Conservation (phyloP, 1,140 invertebrate species). For the Sycobia sp. region DNA sequence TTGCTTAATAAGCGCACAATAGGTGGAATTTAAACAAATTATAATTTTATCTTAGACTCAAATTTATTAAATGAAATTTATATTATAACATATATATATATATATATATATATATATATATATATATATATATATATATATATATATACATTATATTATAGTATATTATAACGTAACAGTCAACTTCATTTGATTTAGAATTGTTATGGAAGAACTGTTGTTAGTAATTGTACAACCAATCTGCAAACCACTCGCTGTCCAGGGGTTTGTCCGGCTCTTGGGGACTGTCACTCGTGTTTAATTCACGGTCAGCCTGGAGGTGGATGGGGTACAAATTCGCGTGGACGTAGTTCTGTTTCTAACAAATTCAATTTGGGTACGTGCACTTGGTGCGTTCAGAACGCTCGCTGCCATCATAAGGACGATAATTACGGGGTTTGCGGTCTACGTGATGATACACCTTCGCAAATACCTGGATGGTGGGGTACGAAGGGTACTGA, state of each 20-base stretch:
- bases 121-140: no score
- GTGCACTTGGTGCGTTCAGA: slow-evolving; percentile 93
- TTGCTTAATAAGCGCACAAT: neutral
- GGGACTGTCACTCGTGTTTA: slow-evolving; percentile 87
- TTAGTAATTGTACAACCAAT: slow-evolving; percentile 84
- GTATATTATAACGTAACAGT: no score
- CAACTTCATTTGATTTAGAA: slow-evolving; percentile 58
- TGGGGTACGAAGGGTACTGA: slow-evolving; percentile 85
- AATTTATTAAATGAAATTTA: no score
- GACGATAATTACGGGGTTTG: slow-evolving; percentile 85
- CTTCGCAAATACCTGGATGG: slow-evolving; percentile 81
- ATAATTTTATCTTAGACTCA: neutral
- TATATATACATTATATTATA: no score
- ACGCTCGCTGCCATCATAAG: slow-evolving; percentile 85
- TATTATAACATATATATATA: no score
- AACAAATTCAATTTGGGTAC: slow-evolving; percentile 76
- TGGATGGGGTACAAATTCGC: slow-evolving; percentile 57
- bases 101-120: no score
- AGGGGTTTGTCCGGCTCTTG: slow-evolving; percentile 84
- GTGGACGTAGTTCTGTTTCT: slow-evolving; percentile 68
- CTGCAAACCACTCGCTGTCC: slow-evolving; percentile 85
- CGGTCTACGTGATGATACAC: slow-evolving; percentile 74
- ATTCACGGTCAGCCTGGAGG: slow-evolving; percentile 69
- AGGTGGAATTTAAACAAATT: neutral
- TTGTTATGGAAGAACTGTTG: slow-evolving; percentile 82